A percentile compares a stretch with the other conserved stretches of the same genome.
phyloP scores from a whole-genome alignment of 2,797 vertebrate genomes.

The Cossypha dichroa region DNA sequence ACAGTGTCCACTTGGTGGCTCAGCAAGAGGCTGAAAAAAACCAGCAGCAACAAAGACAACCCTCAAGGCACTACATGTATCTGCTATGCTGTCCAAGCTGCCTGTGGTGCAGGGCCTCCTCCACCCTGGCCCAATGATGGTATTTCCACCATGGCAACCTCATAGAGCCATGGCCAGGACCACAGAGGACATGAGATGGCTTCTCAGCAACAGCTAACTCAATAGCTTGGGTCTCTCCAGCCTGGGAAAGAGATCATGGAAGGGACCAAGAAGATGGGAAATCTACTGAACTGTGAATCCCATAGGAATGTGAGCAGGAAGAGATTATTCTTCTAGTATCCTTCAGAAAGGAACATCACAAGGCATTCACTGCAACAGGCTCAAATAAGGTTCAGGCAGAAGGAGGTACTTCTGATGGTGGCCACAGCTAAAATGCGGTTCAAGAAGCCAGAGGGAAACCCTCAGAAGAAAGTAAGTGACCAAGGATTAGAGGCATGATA shows the following conservation, averaged over 20 bases:
- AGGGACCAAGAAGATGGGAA: not conserved
- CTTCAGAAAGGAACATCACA: not conserved
- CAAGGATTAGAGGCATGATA: not conserved
- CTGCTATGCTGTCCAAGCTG: not conserved
- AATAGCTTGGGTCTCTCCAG: not conserved
- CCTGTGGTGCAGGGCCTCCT: not conserved
- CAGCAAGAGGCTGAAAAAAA: not conserved
- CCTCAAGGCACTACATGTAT: not conserved
- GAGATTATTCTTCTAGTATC: not conserved
- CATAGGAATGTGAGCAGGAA: not conserved
- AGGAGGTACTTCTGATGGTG: not conserved
- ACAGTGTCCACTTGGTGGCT: not conserved
- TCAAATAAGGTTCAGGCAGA: not conserved
- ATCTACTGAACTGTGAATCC: not conserved
- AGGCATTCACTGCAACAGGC: not conserved
- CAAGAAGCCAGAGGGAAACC: not conserved
- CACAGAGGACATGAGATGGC: rapidly evolving
- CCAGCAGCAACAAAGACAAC: not conserved
- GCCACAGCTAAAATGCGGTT: rapidly evolving
- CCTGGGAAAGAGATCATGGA: not conserved
- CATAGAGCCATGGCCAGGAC: not conserved
- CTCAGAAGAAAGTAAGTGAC: not conserved
- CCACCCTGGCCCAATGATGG: not conserved
- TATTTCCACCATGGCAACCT: not conserved
- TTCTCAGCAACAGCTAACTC: not conserved